These are phyloP conservation scores for Hoplodrina blanda DNA, from an alignment of 2,888 invertebrate genomes.

Conservation along the genomic window DNA sequence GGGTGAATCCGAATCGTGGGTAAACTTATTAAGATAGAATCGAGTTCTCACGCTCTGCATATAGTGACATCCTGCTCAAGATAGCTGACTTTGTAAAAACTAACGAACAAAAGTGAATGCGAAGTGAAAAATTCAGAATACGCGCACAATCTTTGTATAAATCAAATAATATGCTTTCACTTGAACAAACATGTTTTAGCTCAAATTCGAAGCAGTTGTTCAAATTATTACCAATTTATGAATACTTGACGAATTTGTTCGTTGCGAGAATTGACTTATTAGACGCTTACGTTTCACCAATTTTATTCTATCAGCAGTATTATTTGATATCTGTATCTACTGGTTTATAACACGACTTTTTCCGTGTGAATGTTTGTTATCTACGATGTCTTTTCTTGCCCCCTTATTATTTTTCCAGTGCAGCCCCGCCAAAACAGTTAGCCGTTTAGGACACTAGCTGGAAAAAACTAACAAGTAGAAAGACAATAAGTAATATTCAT, in stretches of 20 bases:
- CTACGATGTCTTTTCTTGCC: no score
- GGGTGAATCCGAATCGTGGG: slow-evolving; percentile 66
- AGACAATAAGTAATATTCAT: no score
- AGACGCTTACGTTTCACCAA: not conserved
- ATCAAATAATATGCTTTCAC: slow-evolving; percentile 45
- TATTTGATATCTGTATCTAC: no score
- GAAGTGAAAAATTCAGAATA: slow-evolving; percentile 37
- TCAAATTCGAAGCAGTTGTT: slow-evolving; percentile 7
- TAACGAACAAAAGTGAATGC: slow-evolving; percentile 50
- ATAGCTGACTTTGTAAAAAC: slow-evolving; percentile 58
- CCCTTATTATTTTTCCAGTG: no score
- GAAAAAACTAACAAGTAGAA: no score
- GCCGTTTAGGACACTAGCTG: no score
- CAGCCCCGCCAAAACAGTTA: no score
- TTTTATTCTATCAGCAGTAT: no score
- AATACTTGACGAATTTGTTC: not conserved
- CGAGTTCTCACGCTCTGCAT: slow-evolving; percentile 65
- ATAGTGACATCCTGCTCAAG: slow-evolving; percentile 63
- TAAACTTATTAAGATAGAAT: slow-evolving; percentile 68
- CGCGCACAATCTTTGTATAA: slow-evolving; percentile 28
- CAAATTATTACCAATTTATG: slow-evolving; percentile 21
- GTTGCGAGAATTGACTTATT: not conserved
- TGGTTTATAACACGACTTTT: no score
- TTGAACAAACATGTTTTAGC: slow-evolving; percentile 22
- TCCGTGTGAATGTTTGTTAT: no score